Conservation (phyloP, 1,140 invertebrate species). For the Drosophila guanche region DNA sequence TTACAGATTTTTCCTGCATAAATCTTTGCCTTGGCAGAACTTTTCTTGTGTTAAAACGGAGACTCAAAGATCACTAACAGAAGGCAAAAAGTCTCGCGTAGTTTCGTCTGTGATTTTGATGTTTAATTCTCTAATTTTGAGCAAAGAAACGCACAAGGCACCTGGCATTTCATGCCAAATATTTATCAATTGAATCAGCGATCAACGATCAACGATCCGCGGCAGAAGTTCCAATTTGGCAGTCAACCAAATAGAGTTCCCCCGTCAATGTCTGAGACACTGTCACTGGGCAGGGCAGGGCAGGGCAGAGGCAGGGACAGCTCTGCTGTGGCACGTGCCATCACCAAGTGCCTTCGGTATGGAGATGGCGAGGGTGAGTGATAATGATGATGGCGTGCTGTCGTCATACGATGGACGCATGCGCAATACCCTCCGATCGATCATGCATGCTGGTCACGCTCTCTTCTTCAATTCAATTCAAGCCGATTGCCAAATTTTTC, state of each 20-base stretch:
- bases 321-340: conserved; percentile 60
- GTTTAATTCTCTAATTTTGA: too few relatives aligned
- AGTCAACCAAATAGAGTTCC: conserved; percentile 36
- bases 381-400: conserved; percentile 6
- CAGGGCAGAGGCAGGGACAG: neutral
- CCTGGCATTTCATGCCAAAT: conserved; percentile 15
- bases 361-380: too few relatives aligned
- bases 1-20: too few relatives aligned
- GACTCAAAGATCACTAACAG: too few relatives aligned
- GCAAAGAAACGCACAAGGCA: neutral
- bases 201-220: neutral
- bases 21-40: too few relatives aligned
- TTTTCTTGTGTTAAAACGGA: too few relatives aligned
- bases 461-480: conserved; percentile 1
- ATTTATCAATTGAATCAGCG: conserved; percentile 31
- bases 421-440: conserved; percentile 19
- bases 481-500: conserved; percentile 25
- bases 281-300: neutral
- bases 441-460: conserved; percentile 32
- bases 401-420: conserved; percentile 39
- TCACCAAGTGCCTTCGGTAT: conserved; percentile 14
- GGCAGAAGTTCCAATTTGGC: conserved; percentile 35
- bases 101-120: too few relatives aligned
- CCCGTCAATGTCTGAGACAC: conserved; percentile 13
- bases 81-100: too few relatives aligned